Evolutionary conservation across 35 echinoderm and acorn worm genomes (phyloP).

Genomic region (Ophioderma brevispina): DNA sequence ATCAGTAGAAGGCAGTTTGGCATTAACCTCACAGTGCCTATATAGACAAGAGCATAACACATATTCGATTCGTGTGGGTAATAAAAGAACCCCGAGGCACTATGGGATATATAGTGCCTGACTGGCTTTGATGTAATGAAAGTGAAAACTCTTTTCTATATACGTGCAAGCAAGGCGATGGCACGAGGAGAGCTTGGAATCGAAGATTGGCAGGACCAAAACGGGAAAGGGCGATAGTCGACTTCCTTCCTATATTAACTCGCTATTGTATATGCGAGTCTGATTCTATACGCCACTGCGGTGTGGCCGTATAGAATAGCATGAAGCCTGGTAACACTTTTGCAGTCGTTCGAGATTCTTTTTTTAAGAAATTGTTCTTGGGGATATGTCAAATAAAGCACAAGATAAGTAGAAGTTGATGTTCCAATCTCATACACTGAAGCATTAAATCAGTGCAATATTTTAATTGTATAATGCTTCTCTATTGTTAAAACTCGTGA

Average conservation of each 20-base stretch:
- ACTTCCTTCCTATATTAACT: conserved; percentile 14
- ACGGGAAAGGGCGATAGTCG: not conserved
- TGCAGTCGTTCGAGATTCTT: no score
- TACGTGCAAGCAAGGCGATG: not conserved
- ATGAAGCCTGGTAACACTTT: no score
- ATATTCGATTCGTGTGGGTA: not conserved
- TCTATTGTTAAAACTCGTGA: no score
- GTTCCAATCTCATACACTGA: no score
- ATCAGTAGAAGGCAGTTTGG: not conserved
- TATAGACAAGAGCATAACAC: not conserved
- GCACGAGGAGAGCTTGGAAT: not conserved
- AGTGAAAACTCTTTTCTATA: not conserved
- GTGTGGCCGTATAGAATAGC: no score
- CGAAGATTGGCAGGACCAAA: not conserved
- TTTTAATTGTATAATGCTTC: no score
- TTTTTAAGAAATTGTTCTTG: no score
- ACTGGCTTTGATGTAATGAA: not conserved
- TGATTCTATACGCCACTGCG: not conserved
- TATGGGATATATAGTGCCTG: not conserved
- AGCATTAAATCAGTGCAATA: no score
- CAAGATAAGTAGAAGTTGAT: no score
- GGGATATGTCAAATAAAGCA: no score
- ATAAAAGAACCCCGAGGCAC: conserved; percentile 1
- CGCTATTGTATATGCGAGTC: not conserved
- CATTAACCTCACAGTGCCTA: not conserved